Base-by-base conservation (phyloP, 2,888 invertebrate genomes). In the Drosophila pseudotakahashii region DNA sequence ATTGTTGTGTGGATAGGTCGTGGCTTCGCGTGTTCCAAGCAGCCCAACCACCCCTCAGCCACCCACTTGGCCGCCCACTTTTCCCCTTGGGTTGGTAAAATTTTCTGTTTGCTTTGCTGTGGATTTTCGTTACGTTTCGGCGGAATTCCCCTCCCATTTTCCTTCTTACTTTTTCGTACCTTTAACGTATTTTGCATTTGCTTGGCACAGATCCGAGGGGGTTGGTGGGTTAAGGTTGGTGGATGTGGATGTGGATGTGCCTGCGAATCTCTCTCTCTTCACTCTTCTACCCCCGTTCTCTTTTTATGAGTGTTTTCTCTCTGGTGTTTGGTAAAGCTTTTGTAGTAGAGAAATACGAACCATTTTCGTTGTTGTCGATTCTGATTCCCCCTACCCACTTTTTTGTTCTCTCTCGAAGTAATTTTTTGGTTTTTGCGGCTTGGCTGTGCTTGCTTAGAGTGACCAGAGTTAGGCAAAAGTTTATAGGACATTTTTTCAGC, bases 1-100 rank as follows among this genome's bases (percentile, higher is more conserved):
- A 78, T 84, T 88, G 82, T 79, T 87, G 84, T 88, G 82, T 82
- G 84, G 85, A 82, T 88, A 89, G 87, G 89, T 89, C 89, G 89
- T 81, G 85, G 78, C 84, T 87, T 79, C 75, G 70, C 62, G 69
- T 62, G 69, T 45, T 63, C 37, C 32, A 47, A 45, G 11, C 61
- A 19, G 16, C 19, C 23, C 50, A 32, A 9, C 26, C 37, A 26
- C 58, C 34, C 16, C 34, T 11, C 4, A 10, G 34, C 50, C 42
- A 26, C 37, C 50, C 42, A 23, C 13, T 41, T 3, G 1, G 14
- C 30, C 9, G n/a, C 39, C 36, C 60, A 32, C 11, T n/a, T 32
- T 3, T 51, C 58, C 51, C 59, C 51, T 41, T 63, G 70, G 60
- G 62, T 66, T 75, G 77, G 77, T 80, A 71, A 77, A 85, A 83